Evolutionary conservation across 2,888 invertebrate species (phyloP).

Genomic region (Brachyptera putata): DNA sequence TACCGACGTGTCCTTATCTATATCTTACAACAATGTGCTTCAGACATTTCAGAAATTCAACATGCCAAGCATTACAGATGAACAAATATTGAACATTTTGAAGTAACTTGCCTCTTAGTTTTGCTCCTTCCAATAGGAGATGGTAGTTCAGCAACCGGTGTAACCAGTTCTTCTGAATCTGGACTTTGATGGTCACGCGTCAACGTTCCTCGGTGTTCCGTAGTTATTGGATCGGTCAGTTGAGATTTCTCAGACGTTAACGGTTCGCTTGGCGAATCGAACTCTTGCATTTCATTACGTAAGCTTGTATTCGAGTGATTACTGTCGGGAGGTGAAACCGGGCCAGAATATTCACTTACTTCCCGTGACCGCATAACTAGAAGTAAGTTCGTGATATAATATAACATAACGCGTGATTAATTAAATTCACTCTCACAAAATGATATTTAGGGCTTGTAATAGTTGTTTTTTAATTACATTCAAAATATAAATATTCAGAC

Average conservation of each 20-base stretch:
- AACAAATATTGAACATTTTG: no score
- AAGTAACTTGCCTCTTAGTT: conserved; percentile 40
- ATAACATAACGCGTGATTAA: no score
- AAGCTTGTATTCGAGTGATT: conserved; percentile 41
- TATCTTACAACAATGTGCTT: no score
- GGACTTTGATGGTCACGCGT: conserved; percentile 41
- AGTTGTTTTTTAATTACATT: no score
- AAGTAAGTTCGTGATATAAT: no score
- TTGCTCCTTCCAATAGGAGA: conserved; percentile 39
- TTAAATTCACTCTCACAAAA: no score
- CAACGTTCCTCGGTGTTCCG: conserved; percentile 46
- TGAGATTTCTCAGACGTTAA: conserved; percentile 44
- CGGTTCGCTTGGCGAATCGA: conserved; percentile 34
- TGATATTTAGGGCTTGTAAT: no score
- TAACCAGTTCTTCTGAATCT: conserved; percentile 34
- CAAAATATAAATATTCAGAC: no score
- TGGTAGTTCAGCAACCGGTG: conserved; percentile 28
- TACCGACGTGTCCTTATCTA: no score
- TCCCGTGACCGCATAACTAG: conserved; percentile 42
- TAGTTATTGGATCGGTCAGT: conserved; percentile 44
- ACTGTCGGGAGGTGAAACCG: conserved; percentile 41
- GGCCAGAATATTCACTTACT: conserved; percentile 26
- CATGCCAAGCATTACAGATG: no score
- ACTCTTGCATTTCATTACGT: conserved; percentile 39
- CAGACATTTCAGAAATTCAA: no score